These are phyloP conservation scores for Apodemia duryi DNA, from an alignment of 2,888 invertebrate genomes.

Conservation along the genomic window DNA sequence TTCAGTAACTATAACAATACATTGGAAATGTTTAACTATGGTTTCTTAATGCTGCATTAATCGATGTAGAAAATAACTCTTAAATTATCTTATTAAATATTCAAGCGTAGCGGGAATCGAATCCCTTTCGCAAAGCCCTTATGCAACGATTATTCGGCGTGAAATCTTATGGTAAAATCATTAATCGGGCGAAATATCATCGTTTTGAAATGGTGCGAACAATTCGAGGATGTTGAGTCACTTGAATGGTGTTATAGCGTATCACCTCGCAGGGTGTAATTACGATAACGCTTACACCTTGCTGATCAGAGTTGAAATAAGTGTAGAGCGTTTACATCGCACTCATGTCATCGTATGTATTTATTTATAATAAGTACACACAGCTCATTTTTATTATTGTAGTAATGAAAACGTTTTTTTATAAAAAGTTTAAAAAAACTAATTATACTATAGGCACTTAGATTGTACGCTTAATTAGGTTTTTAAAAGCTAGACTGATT, in stretches of 20 bases:
- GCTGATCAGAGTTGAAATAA: constrained; percentile 26
- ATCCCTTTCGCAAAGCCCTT: constrained; percentile 31
- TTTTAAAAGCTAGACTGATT: no score
- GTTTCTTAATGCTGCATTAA: constrained; percentile 3
- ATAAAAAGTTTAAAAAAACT: no score
- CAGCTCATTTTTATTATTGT: no score
- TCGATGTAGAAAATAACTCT: constrained; percentile 16
- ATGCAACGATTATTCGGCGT: constrained; percentile 34
- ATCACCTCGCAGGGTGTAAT: constrained; percentile 7
- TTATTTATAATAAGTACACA: no score
- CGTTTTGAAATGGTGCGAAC: constrained; percentile 56
- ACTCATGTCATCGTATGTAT: no score
- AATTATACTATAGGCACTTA: no score
- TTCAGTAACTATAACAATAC: background rate
- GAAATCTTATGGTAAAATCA: constrained; percentile 71
- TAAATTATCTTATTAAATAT: constrained; percentile 19
- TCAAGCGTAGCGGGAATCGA: constrained; percentile 28
- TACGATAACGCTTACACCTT: background rate
- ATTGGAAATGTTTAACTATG: background rate
- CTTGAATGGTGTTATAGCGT: constrained; percentile 24
- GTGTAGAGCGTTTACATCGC: no score
- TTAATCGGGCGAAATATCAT: constrained; percentile 62
- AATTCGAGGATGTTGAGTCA: constrained; percentile 42
- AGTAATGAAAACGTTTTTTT: no score
- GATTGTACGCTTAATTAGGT: no score